Conservation (phyloP, 2,113 vertebrate genomes). For the Aspiorhynchus laticeps region DNA sequence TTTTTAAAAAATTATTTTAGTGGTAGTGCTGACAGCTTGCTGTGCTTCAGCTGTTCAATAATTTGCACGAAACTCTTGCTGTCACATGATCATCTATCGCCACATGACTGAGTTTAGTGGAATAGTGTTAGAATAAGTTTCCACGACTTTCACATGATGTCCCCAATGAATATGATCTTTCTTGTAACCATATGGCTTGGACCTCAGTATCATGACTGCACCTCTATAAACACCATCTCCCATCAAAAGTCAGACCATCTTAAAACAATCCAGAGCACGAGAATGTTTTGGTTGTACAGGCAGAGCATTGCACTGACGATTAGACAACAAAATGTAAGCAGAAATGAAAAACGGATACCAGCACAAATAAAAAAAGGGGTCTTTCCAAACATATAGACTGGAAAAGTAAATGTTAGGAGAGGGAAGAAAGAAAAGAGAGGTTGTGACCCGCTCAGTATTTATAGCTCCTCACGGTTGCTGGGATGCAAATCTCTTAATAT, state of each 20-base stretch:
- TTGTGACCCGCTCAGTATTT: slow-evolving; percentile 6
- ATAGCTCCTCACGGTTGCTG: slow-evolving; percentile 39
- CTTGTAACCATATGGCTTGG: not conserved
- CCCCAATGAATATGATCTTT: not conserved
- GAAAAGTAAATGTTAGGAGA: slow-evolving; percentile 57
- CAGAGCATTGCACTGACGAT: not conserved
- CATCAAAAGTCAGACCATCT: not conserved
- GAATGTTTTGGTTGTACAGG: not conserved
- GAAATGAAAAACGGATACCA: not conserved
- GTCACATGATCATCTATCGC: too few relatives aligned
- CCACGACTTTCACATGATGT: not conserved
- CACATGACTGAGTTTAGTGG: too few relatives aligned
- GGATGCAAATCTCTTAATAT: slow-evolving; percentile 45
- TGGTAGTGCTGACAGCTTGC: too few relatives aligned
- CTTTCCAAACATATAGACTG: slow-evolving; percentile 41
- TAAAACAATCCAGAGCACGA: not conserved
- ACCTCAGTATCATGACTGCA: slow-evolving; percentile 2
- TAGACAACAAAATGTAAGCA: not conserved
- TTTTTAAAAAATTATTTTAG: too few relatives aligned
- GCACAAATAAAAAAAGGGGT: slow-evolving; percentile 28
- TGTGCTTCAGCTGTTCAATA: too few relatives aligned
- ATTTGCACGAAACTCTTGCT: too few relatives aligned
- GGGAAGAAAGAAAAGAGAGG: slow-evolving; percentile 21
- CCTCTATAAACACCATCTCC: not conserved
- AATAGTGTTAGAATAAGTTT: too few relatives aligned